Evolutionary conservation across 2,113 vertebrate genomes (phyloP), one percentile per base, ranked within the genome.

Genomic region (Hippolais icterina): DNA sequence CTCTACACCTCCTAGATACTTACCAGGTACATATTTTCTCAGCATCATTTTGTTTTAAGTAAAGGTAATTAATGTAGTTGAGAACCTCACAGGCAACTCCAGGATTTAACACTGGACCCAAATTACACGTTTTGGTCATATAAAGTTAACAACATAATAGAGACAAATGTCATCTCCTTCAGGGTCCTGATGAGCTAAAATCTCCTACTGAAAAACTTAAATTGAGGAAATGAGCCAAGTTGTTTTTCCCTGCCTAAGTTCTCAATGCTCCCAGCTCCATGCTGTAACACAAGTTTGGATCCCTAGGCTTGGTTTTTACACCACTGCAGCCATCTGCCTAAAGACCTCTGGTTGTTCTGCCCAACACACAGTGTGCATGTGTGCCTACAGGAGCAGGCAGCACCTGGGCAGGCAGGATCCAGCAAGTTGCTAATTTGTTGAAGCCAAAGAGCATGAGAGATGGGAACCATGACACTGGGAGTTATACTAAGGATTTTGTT

Each of bases 401-500:
- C 66, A 71, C 56, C 39, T 44, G 56, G 31, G 46, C 54, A 0
- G 33, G 70, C 46, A 82, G 60, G 59, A 81, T 46, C 29, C 70
- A 64, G 42, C 50, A 82, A 18, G 25, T 42, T 64, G 31, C 57
- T 83, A 41, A 60, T 60, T 69, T 77, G 23, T 77, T 83, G 79
- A 90, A 83, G 71, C 47, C 42, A 28, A 87, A 90, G 46, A 80
- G 46, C 64, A 39, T 75, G 71, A 93, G 61, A 82, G 89, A 94
- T 94, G 88, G 66, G 89, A 93, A 91, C 81, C 66, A 91, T 47
- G 65, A 96, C 87, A 95, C 68, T 82, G 83, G 50, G 50, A 78
- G 47, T 86, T 74, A 72, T 39, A 94, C 84, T 96, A 90, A 97
- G 63, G 75, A 90, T 97, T 98, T 98, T 98, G 98, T 98, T 98